phyloP scores from a whole-genome alignment of 2,797 vertebrate genomes.

The Stomatorhinus walkeri region DNA sequence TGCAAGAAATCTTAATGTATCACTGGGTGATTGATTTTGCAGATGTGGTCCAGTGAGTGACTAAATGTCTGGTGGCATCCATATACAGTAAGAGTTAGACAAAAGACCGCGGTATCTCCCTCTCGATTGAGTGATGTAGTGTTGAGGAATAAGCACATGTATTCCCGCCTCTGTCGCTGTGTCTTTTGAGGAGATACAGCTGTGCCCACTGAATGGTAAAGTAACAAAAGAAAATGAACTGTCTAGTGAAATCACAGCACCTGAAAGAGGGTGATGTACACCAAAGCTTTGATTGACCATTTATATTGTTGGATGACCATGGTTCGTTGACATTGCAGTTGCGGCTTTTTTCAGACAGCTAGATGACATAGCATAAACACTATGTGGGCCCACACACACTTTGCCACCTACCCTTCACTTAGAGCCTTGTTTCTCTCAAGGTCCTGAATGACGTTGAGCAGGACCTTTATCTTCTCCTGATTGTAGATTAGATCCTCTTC shows the following conservation, averaged over 20 bases:
- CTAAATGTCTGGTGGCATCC: neutral
- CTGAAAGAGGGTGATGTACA: neutral
- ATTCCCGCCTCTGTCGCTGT: neutral
- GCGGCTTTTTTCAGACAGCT: neutral
- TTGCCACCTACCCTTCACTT: constrained; percentile 80
- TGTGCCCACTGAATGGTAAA: neutral
- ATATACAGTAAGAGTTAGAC: neutral
- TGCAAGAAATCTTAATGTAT: neutral
- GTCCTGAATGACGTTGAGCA: constrained; percentile 97
- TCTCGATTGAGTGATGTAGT: neutral
- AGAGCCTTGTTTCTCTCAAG: constrained; percentile 92
- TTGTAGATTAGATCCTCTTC: constrained; percentile 90
- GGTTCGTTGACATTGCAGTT: neutral
- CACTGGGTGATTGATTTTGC: neutral
- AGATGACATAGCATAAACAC: neutral
- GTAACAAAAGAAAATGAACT: neutral
- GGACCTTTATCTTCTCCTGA: constrained; percentile 97
- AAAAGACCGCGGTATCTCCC: neutral
- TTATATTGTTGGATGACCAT: neutral
- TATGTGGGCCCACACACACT: neutral
- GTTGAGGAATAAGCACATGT: neutral
- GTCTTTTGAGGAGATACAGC: neutral
- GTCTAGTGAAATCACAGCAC: neutral
- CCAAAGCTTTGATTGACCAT: neutral
- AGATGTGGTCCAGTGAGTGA: neutral